Percentiles rank a stretch among this genome's conserved stretches.
Evolutionary conservation across 2,797 vertebrate genomes (phyloP).

Genomic region (Xyrichtys novacula): DNA sequence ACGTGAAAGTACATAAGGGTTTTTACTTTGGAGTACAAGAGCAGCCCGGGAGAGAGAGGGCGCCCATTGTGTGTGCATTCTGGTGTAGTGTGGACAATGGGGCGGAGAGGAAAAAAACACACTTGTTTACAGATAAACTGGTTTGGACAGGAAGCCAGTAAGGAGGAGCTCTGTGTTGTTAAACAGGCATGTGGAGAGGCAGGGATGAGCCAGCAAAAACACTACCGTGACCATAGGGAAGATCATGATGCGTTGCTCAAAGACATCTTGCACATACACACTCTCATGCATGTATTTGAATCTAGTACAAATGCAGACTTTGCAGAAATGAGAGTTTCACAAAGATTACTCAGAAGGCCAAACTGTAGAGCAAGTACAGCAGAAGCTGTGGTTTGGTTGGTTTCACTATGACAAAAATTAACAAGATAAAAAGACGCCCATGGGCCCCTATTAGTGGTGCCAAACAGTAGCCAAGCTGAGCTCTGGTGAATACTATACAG

Average conservation of each 20-base stretch:
- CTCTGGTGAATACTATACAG: slow-evolving; percentile 76
- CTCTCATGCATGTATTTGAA: slow-evolving; percentile 33
- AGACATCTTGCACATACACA: slow-evolving; percentile 34
- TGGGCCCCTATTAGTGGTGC: slow-evolving; percentile 51
- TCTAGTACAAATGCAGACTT: slow-evolving; percentile 34
- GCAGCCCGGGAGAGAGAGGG: slow-evolving; percentile 71
- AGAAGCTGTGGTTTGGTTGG: slow-evolving; percentile 45
- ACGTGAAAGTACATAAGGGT: slow-evolving; percentile 40
- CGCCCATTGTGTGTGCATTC: slow-evolving; percentile 77
- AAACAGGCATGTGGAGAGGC: slow-evolving; percentile 82
- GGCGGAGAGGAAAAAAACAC: slow-evolving; percentile 80
- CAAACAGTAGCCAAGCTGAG: slow-evolving; percentile 72
- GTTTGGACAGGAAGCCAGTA: slow-evolving; percentile 86
- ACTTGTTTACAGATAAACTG: slow-evolving; percentile 88
- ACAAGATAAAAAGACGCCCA: slow-evolving; percentile 57
- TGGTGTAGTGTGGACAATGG: slow-evolving; percentile 83
- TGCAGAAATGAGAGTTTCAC: slow-evolving; percentile 25
- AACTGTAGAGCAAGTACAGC: slow-evolving; percentile 18
- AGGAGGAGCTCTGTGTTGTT: slow-evolving; percentile 83
- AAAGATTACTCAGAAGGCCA: slow-evolving; percentile 18
- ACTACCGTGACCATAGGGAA: slow-evolving; percentile 74
- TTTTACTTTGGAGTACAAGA: slow-evolving; percentile 67
- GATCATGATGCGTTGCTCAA: slow-evolving; percentile 64
- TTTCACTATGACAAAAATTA: slow-evolving; percentile 57
- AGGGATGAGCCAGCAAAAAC: slow-evolving; percentile 84